Evolutionary conservation across 2,888 invertebrate species (phyloP).

Genomic region (Caenorhabditis doughertyi): DNA sequence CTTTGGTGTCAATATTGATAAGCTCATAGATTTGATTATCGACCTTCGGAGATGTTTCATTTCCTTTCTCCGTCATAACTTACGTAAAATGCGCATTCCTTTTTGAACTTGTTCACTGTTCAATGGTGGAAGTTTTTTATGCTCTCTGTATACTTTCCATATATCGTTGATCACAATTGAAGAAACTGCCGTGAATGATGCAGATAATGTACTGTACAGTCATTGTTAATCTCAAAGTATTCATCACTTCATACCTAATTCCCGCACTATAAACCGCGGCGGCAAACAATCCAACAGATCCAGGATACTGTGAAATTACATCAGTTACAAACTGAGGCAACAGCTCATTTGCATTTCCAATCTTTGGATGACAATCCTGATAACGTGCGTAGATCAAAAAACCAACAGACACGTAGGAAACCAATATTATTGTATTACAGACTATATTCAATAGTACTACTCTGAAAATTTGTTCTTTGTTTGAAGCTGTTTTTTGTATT

Average conservation of each 20-base stretch:
- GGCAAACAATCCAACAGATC: slow-evolving; percentile 76
- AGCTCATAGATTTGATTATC: too few relatives aligned
- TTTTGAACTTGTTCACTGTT: slow-evolving; percentile 21
- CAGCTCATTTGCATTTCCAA: slow-evolving; percentile 65
- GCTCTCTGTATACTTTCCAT: slow-evolving; percentile 41
- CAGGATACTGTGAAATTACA: slow-evolving; percentile 69
- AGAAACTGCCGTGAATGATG: slow-evolving; percentile 75
- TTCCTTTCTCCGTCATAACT: slow-evolving; percentile 12
- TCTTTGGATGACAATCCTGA: slow-evolving; percentile 76
- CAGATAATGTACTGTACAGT: slow-evolving; percentile 73
- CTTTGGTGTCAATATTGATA: too few relatives aligned
- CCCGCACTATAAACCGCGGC: slow-evolving; percentile 78
- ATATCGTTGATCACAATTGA: slow-evolving; percentile 78
- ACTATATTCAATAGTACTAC: slow-evolving; percentile 79
- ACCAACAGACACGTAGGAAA: slow-evolving; percentile 74
- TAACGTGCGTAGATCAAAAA: slow-evolving; percentile 77
- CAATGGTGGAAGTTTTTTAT: slow-evolving; percentile 21
- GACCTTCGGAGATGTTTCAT: neutral
- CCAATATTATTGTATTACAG: slow-evolving; percentile 74
- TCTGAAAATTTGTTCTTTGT: slow-evolving; percentile 60
- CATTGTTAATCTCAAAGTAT: neutral
- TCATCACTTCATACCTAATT: slow-evolving; percentile 61
- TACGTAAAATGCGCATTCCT: slow-evolving; percentile 69
- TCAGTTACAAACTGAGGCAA: slow-evolving; percentile 77
- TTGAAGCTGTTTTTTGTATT: neutral